Evolutionary conservation across 2,888 invertebrate species (phyloP), one percentile per base, ranked within the genome.

Genomic region (Oegoconia quadripuncta): DNA sequence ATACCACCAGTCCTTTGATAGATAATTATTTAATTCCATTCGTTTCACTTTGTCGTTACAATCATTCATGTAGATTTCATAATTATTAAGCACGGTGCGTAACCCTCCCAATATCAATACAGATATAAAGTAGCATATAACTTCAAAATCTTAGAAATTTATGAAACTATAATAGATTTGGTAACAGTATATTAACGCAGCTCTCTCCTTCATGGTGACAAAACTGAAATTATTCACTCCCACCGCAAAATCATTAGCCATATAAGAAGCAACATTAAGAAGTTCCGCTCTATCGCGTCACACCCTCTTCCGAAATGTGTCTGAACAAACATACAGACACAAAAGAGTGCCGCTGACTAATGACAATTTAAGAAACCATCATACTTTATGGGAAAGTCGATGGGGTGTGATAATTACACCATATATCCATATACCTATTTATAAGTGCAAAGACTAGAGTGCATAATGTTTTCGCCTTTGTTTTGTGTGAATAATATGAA

Each of bases 361-460:
- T 65, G 61, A 59, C 53, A 46, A 50, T 58, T 63, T 63, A 60
- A 61, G 59, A 62, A 56, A 49, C 48, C 64, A 52, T 53, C 47
- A 50, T 44, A 44, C 46, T 44, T 45, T 46, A 48, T 45, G 49
- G 50, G 52, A 39, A 43, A 46, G 46, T 53, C 39, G 39, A 46
- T 40, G 41, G 37, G 44, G 41, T 37, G 48, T 40, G 39, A 41
- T 42, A 39, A 31, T 34, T 25, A 15, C 12, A 12, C 11, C 25
- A 12, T 9, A 25, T 16, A 9, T 14, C 14, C 15, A 29, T 22
- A 32, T 27, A 40, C 25, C 6, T 42, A 13, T 13, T 25, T 25
- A 25, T 25, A n/a, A n/a, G n/a, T n/a, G n/a, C n/a, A n/a, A n/a
- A n/a, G n/a, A n/a, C n/a, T n/a, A n/a, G n/a, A n/a, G n/a, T n/a